Evolutionary conservation across 2,888 invertebrate genomes (phyloP).

Genomic region (Thymelicus lineola): DNA sequence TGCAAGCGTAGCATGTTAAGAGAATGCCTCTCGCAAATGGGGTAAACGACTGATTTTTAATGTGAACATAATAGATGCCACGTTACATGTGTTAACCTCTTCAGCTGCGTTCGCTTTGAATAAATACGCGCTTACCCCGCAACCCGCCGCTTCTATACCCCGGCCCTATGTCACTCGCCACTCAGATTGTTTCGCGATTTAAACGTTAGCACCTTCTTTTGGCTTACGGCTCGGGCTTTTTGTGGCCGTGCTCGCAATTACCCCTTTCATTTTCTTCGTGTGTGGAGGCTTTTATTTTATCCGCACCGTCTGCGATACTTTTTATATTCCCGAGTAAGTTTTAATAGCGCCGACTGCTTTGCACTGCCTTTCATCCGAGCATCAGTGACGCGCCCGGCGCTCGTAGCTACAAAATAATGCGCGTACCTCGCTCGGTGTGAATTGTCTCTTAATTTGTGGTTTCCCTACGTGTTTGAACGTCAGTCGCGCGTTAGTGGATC

Average conservation of each 20-base stretch:
- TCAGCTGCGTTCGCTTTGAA: slow-evolving; percentile 46
- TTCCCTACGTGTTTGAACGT: slow-evolving; percentile 55
- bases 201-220: slow-evolving; percentile 69
- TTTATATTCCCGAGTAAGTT: slow-evolving; percentile 64
- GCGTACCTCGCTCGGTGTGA: slow-evolving; percentile 56
- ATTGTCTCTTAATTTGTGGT: slow-evolving; percentile 68
- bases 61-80: slow-evolving; percentile 36
- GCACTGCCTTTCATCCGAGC: slow-evolving; percentile 58
- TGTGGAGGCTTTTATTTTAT: slow-evolving; percentile 73
- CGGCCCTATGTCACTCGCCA: slow-evolving; percentile 52
- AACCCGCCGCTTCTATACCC: slow-evolving; percentile 34
- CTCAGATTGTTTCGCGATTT: slow-evolving; percentile 62
- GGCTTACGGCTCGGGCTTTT: slow-evolving; percentile 68
- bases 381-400: slow-evolving; percentile 50
- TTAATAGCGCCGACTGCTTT: slow-evolving; percentile 65
- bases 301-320: slow-evolving; percentile 61
- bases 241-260: slow-evolving; percentile 74
- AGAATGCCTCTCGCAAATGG: slow-evolving; percentile 32
- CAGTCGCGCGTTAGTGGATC: slow-evolving; percentile 56
- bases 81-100: slow-evolving; percentile 39
- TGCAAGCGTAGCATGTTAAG: slow-evolving; percentile 28
- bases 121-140: slow-evolving; percentile 47
- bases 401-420: slow-evolving; percentile 57
- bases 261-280: slow-evolving; percentile 69
- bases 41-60: slow-evolving; percentile 39